Evolutionary conservation across 1,140 invertebrate species (phyloP).

Genomic region (Mycetomoellerius zeteki): DNA sequence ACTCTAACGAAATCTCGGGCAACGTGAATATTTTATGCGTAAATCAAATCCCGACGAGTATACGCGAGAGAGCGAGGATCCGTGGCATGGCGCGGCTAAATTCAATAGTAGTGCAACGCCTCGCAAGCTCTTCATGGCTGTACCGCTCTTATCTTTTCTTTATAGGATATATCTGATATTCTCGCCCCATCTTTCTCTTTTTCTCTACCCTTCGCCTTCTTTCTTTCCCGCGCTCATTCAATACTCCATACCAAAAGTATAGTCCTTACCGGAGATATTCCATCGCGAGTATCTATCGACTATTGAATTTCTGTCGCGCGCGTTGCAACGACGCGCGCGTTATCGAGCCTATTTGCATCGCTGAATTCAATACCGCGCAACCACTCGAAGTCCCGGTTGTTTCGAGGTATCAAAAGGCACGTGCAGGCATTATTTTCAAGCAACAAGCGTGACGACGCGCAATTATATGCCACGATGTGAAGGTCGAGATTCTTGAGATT

Average conservation of each 20-base stretch:
- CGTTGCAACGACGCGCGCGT: conserved; percentile 62
- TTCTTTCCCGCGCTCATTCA: conserved; percentile 30
- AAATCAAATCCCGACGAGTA: conserved; percentile 79
- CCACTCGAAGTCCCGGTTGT: conserved; percentile 31
- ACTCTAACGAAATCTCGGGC: conserved; percentile 81
- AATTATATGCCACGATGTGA: conserved; percentile 23
- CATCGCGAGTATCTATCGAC: conserved; percentile 78
- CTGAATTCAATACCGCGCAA: conserved; percentile 43
- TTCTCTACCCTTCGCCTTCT: no score
- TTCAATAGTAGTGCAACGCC: conserved; percentile 80
- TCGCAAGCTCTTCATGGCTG: conserved; percentile 69
- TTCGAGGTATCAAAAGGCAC: neutral
- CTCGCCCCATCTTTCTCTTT: neutral
- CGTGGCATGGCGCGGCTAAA: conserved; percentile 79
- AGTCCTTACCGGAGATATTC: conserved; percentile 74
- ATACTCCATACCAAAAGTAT: conserved; percentile 53
- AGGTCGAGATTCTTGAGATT: conserved; percentile 18
- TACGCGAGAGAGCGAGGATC: conserved; percentile 75
- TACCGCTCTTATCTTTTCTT: conserved; percentile 30
- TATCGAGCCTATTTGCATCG: conserved; percentile 72
- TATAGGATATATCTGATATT: neutral
- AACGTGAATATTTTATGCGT: conserved; percentile 83
- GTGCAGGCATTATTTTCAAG: conserved; percentile 14
- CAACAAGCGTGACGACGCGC: conserved; percentile 31
- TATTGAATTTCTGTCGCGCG: conserved; percentile 83